Evolutionary conservation across 1,140 invertebrate genomes (phyloP).

Genomic region (Microplitis demolitor): DNA sequence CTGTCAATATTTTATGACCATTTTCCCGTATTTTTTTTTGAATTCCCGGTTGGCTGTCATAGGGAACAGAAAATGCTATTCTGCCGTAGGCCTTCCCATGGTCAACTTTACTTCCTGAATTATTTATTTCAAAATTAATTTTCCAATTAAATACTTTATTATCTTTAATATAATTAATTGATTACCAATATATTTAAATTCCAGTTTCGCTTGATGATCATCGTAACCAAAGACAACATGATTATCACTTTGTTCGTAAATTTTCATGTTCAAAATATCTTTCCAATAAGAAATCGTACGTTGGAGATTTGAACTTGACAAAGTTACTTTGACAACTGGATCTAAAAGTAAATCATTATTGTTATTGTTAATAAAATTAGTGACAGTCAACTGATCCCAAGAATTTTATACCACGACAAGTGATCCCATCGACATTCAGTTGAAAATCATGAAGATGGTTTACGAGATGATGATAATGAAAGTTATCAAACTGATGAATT

Average conservation of each 20-base stretch:
- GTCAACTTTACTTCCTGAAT: constrained; percentile 70
- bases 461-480: too few relatives aligned
- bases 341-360: constrained; percentile 62
- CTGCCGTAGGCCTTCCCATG: constrained; percentile 93
- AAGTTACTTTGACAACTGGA: constrained; percentile 80
- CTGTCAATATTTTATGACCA: constrained; percentile 82
- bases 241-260: constrained; percentile 68
- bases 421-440: too few relatives aligned
- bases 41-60: constrained; percentile 73
- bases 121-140: background rate
- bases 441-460: too few relatives aligned
- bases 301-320: constrained; percentile 79
- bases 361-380: constrained; percentile 19
- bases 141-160: background rate
- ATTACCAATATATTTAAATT: constrained; percentile 73
- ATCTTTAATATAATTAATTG: constrained; percentile 20
- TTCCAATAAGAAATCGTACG: constrained; percentile 85
- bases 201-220: constrained; percentile 76
- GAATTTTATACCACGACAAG: too few relatives aligned
- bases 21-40: constrained; percentile 75
- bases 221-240: constrained; percentile 72
- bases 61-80: constrained; percentile 90
- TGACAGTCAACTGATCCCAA: too few relatives aligned
- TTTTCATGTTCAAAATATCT: constrained; percentile 74
- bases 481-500: too few relatives aligned